These are phyloP conservation scores for Rhyzopertha dominica DNA, from an alignment of 1,140 invertebrate species.

Conservation along the genomic window DNA sequence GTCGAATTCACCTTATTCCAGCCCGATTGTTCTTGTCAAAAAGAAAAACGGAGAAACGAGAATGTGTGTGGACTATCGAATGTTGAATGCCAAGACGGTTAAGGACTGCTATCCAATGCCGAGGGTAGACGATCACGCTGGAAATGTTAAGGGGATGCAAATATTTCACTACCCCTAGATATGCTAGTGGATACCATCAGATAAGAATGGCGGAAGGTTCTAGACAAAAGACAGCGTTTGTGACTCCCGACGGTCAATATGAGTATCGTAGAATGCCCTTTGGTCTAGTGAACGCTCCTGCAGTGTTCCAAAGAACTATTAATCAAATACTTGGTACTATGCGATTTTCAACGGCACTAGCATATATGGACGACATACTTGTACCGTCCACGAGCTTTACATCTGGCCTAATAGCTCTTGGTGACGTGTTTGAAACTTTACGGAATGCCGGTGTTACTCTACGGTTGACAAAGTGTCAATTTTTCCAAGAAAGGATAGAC, in stretches of 20 bases:
- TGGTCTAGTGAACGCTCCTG: slow-evolving; percentile 35
- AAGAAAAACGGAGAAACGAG: slow-evolving; percentile 11
- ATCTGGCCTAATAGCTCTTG: slow-evolving; percentile 21
- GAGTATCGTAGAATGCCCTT: slow-evolving; percentile 46
- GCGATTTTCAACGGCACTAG: slow-evolving; percentile 26
- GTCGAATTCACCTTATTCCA: slow-evolving; percentile 17
- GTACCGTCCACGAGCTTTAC: slow-evolving; percentile 24
- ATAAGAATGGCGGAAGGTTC: slow-evolving; percentile 32
- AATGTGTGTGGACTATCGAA: slow-evolving; percentile 17
- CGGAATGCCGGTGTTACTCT: slow-evolving; percentile 37
- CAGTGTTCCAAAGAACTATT: slow-evolving; percentile 30
- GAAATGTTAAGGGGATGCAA: slow-evolving; percentile 22
- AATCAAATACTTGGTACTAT: slow-evolving; percentile 30
- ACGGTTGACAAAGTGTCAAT: slow-evolving; percentile 43
- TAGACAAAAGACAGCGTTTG: slow-evolving; percentile 40
- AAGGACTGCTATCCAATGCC: slow-evolving; percentile 10
- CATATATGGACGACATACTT: slow-evolving; percentile 33
- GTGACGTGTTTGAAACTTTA: slow-evolving; percentile 20
- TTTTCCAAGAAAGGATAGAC: slow-evolving; percentile 42
- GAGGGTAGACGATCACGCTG: slow-evolving; percentile 13
- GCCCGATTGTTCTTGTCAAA: slow-evolving; percentile 18
- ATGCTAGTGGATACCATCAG: slow-evolving; percentile 30
- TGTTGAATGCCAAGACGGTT: slow-evolving; percentile 11
- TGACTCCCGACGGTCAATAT: slow-evolving; percentile 42
- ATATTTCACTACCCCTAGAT: slow-evolving; percentile 32